Evolutionary conservation across 2,113 vertebrate genomes (phyloP), one percentile per base, ranked within the genome.

Genomic region (Nyctibius bracteatus): DNA sequence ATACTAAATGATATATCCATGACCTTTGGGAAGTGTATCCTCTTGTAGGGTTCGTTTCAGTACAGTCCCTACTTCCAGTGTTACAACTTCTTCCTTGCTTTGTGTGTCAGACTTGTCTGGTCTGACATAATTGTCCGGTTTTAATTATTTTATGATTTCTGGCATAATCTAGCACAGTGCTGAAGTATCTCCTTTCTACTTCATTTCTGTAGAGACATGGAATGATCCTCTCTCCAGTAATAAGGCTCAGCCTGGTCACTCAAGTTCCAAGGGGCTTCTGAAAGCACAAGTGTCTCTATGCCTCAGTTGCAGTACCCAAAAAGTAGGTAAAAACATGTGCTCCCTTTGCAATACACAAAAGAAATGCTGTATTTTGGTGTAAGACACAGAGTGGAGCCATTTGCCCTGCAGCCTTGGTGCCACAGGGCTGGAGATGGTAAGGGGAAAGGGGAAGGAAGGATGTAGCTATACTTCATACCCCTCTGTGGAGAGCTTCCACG

Each of bases 401-500:
- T 62, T 77, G 22, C 46, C 35, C 30, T 81, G 43, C 43, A 57
- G 22, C 5, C 14, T 63, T 4, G 1, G 12, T 33, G 47, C 59
- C 51, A 8, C 31, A 13, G 77, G 30, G 33, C 43, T 62, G 67
- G 54, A 58, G 28, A 12, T 6, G 25, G 9, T 21, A 17, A 61
- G n/a, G 37, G 57, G 15, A 22, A 10, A 22, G 10, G 30, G 8
- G 37, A 61, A 49, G 51, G 43, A n/a, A 49, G 28, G 52, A 18
- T 43, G 2, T 30, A 35, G 30, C 22, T 70, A 0, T 59, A 9
- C 9, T 22, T 44, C 15, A 1, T 2, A 9, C 23, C 5, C 2
- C 11, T 33, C 84, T 67, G 7, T n/a, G 46, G n/a, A 61, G 67
- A 66, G 14, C 16, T 81, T 49, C 67, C 55, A 27, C 0, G 0